A percentile compares a stretch with the other conserved stretches of the same genome.
Evolutionary conservation across 1,140 invertebrate species (phyloP).

Genomic region (Cydia pomonella): DNA sequence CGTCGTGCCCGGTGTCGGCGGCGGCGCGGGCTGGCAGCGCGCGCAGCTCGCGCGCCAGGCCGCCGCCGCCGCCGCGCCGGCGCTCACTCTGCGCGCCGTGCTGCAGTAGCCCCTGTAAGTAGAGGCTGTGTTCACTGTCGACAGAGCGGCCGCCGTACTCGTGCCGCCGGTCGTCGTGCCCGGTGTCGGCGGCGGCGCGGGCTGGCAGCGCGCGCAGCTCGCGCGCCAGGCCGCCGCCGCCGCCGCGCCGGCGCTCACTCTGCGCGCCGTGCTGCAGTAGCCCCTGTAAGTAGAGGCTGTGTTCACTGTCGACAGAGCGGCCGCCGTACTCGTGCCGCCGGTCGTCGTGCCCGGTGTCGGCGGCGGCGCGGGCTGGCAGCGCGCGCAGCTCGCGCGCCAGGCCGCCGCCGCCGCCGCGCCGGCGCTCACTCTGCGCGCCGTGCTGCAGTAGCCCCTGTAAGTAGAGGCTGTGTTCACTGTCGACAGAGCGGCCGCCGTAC

Average conservation of each 20-base stretch:
- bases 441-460: background rate
- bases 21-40: constrained; percentile 10
- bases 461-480: no score
- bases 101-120: background rate
- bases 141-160: background rate
- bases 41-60: constrained; percentile 6
- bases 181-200: background rate
- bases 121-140: no score
- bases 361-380: constrained; percentile 8
- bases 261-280: background rate
- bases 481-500: no score
- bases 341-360: background rate
- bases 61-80: background rate
- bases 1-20: background rate
- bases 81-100: background rate
- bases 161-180: background rate
- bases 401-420: background rate
- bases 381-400: constrained; percentile 11
- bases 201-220: constrained; percentile 17
- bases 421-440: background rate
- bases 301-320: no score
- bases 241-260: background rate
- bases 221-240: background rate
- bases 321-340: background rate
- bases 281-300: background rate